These are phyloP conservation scores for Galaxias olidus DNA, from an alignment of 2,797 vertebrate species.

Conservation along the genomic window DNA sequence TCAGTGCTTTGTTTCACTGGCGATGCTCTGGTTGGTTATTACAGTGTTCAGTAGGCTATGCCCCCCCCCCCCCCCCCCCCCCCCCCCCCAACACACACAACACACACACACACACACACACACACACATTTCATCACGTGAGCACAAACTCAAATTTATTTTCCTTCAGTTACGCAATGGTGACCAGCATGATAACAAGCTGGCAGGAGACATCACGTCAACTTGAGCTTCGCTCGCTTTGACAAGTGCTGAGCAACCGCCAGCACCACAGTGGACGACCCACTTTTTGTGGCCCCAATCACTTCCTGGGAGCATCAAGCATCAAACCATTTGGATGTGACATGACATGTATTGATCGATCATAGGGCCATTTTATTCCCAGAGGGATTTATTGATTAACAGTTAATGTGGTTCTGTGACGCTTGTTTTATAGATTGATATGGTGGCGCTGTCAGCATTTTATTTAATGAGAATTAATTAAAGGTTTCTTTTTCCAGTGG, in stretches of 20 bases:
- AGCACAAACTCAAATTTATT: slow-evolving; percentile 54
- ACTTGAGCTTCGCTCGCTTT: slow-evolving; percentile 51
- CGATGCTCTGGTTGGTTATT: slow-evolving; percentile 6
- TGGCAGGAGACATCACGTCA: slow-evolving; percentile 64
- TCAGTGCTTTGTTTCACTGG: background rate
- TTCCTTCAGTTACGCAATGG: slow-evolving; percentile 59
- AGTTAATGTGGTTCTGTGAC: background rate
- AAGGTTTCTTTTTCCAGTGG: no score
- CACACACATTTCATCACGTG: slow-evolving; percentile 20
- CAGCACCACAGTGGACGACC: slow-evolving; percentile 41
- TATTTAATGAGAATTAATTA: no score
- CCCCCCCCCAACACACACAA: no score
- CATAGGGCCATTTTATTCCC: background rate
- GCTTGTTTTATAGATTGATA: background rate
- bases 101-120: no score
- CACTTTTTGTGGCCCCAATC: slow-evolving; percentile 34
- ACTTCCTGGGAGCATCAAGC: slow-evolving; percentile 26
- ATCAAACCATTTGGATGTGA: slow-evolving; percentile 21
- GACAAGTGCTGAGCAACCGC: slow-evolving; percentile 62
- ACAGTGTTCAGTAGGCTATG: background rate
- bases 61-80: background rate
- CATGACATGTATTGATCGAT: slow-evolving; percentile 7
- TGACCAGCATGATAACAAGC: slow-evolving; percentile 58
- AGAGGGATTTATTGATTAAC: background rate
- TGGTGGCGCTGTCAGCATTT: no score